Evolutionary conservation across 1,140 invertebrate species (phyloP).

Genomic region (Euwallacea fornicatus): DNA sequence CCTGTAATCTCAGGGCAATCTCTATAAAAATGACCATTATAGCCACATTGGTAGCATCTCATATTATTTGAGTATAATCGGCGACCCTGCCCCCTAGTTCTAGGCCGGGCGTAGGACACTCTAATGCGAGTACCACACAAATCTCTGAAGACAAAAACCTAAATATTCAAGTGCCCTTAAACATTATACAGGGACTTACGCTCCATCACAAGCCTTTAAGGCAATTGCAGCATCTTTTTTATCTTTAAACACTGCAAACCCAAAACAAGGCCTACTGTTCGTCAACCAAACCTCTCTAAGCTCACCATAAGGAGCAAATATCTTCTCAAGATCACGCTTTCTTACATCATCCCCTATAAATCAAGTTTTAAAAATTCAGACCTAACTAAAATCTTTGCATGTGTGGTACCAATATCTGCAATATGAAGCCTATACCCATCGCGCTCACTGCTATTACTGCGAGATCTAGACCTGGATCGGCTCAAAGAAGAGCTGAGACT

Average conservation of each 20-base stretch:
- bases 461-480: constrained; percentile 50
- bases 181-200: constrained; percentile 54
- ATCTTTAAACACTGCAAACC: constrained; percentile 74
- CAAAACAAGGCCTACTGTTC: constrained; percentile 69
- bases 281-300: constrained; percentile 73
- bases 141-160: constrained; percentile 45
- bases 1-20: constrained; percentile 60
- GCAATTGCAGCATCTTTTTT: constrained; percentile 70
- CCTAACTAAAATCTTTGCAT: not conserved
- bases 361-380: not conserved
- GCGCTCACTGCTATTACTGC: constrained; percentile 50
- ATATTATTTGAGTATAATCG: constrained; percentile 61
- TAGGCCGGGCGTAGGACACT: constrained; percentile 54
- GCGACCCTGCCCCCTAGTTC: constrained; percentile 54
- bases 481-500: constrained; percentile 41
- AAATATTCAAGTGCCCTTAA: constrained; percentile 10
- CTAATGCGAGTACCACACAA: constrained; percentile 54
- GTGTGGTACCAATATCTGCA: constrained; percentile 51
- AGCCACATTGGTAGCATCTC: constrained; percentile 68
- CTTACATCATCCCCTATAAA: constrained; percentile 54
- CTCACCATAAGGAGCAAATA: constrained; percentile 67
- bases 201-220: constrained; percentile 64
- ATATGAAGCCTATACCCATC: constrained; percentile 56
- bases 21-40: constrained; percentile 66
- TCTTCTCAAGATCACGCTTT: constrained; percentile 61